Evolutionary conservation across 2,888 invertebrate species (phyloP).

Genomic region (Oxyscelio sp.): DNA sequence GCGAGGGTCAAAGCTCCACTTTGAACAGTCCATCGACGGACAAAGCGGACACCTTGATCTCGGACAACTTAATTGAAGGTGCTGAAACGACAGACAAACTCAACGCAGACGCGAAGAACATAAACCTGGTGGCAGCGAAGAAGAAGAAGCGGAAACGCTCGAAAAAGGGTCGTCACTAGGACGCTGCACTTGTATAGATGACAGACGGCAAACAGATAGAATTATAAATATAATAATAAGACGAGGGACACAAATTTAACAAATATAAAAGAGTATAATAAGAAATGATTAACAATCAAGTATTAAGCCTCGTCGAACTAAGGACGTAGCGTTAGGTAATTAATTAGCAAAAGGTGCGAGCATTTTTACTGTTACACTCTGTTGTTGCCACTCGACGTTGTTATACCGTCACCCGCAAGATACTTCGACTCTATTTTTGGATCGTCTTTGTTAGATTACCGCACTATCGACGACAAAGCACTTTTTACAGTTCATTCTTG

Average conservation of each 20-base stretch:
- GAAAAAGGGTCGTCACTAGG: conserved; percentile 89
- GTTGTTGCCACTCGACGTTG: conserved; percentile 66
- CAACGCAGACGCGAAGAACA: conserved; percentile 82
- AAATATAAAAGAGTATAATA: conserved; percentile 10
- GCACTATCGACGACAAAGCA: conserved; percentile 23
- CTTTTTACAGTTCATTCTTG: conserved; percentile 40
- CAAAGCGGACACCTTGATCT: conserved; percentile 89
- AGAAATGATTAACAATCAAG: conserved; percentile 35
- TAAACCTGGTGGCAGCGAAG: conserved; percentile 81
- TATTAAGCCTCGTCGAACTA: conserved; percentile 65
- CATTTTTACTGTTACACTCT: conserved; percentile 67
- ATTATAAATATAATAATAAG: conserved; percentile 19
- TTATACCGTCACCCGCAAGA: conserved; percentile 35
- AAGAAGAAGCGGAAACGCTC: conserved; percentile 90
- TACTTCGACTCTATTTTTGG: conserved; percentile 53
- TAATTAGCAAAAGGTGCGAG: conserved; percentile 57
- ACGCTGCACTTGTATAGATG: conserved; percentile 35
- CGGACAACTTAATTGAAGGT: conserved; percentile 90
- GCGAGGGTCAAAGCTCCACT: conserved; percentile 87
- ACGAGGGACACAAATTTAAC: conserved; percentile 13
- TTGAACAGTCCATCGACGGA: conserved; percentile 88
- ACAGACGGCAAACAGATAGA: background rate
- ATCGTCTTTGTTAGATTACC: conserved; percentile 48
- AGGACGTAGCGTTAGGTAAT: conserved; percentile 58
- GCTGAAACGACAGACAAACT: conserved; percentile 89